Evolutionary conservation across 2,888 invertebrate species (phyloP).

Genomic region (Dorcus parallelipipedus): DNA sequence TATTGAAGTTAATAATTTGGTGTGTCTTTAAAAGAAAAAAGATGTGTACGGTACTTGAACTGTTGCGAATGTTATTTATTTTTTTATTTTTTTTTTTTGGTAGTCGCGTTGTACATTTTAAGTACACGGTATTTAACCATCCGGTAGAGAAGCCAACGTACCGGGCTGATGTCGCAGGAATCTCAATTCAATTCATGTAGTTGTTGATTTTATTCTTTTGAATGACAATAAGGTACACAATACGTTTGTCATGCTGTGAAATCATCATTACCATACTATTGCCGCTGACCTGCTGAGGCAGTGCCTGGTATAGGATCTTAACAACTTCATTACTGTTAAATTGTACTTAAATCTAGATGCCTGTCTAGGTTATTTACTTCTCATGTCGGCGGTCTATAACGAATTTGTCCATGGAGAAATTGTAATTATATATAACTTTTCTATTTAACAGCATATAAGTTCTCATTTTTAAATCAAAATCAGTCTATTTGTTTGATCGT

Average conservation of each 20-base stretch:
- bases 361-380: not conserved
- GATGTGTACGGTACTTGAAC: too few relatives aligned
- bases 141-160: slow-evolving; percentile 19
- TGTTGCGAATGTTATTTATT: too few relatives aligned
- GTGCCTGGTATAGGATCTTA: slow-evolving; percentile 14
- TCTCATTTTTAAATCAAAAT: too few relatives aligned
- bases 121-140: slow-evolving; percentile 12
- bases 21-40: too few relatives aligned
- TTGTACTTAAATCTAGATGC: slow-evolving; percentile 4
- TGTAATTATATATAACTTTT: too few relatives aligned
- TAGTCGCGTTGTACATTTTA: not conserved
- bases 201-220: slow-evolving; percentile 27
- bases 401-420: not conserved
- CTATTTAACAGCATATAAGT: not conserved
- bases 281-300: slow-evolving; percentile 25
- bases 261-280: slow-evolving; percentile 27
- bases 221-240: slow-evolving; percentile 29
- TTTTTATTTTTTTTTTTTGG: too few relatives aligned
- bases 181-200: slow-evolving; percentile 27
- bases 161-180: slow-evolving; percentile 2
- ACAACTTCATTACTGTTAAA: slow-evolving; percentile 14
- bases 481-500: too few relatives aligned
- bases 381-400: not conserved
- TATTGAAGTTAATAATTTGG: too few relatives aligned
- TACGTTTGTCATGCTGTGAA: slow-evolving; percentile 29